Percentiles rank a stretch among this genome's conserved stretches.
phyloP scores from a whole-genome alignment of 2,888 invertebrate genomes.

The Steinernema scapterisci region DNA sequence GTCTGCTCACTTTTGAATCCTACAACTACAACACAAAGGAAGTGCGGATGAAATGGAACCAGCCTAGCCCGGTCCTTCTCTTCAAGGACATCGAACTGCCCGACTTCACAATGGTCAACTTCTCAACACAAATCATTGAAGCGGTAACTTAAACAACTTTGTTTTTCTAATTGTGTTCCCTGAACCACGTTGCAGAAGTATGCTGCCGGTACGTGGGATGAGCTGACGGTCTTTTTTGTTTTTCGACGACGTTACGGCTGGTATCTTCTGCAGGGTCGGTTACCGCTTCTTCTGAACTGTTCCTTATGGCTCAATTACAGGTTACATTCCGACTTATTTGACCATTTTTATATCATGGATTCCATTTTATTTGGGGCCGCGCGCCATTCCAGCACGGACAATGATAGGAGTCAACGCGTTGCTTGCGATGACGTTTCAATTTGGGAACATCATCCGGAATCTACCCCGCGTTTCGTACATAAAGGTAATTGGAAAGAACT shows the following conservation, averaged over 20 bases:
- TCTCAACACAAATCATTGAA: conserved; percentile 46
- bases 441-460: conserved; percentile 65
- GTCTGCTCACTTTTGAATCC: conserved; percentile 64
- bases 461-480: conserved; percentile 66
- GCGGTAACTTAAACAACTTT: conserved; percentile 38
- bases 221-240: conserved; percentile 63
- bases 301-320: conserved; percentile 37
- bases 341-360: conserved; percentile 68
- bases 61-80: conserved; percentile 45
- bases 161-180: too few relatives aligned
- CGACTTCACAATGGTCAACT: conserved; percentile 63
- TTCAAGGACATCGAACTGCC: conserved; percentile 67
- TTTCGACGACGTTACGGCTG: conserved; percentile 66
- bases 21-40: conserved; percentile 65
- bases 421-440: conserved; percentile 67
- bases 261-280: conserved; percentile 65
- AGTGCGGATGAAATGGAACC: conserved; percentile 52
- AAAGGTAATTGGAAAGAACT: conserved; percentile 51
- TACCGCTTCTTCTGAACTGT: neutral
- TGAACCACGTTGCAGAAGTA: too few relatives aligned
- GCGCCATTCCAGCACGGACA: conserved; percentile 65
- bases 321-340: conserved; percentile 67
- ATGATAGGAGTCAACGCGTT: conserved; percentile 66
- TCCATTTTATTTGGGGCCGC: conserved; percentile 65
- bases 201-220: conserved; percentile 67